Conservation (phyloP, 2,888 invertebrate genomes). For the Dysmachus trigonus region DNA sequence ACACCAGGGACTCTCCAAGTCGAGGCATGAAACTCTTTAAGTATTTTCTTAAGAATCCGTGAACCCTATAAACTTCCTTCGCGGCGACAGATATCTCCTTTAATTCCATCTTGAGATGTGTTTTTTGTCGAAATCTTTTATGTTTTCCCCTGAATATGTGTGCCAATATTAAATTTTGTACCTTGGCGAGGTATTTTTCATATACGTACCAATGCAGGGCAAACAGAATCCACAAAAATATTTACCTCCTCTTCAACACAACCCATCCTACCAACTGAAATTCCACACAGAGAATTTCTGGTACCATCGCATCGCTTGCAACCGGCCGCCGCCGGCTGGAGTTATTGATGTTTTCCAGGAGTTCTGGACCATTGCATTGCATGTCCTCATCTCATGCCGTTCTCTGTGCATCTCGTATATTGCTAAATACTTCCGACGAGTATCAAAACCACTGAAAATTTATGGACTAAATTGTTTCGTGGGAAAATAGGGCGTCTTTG, state of each 20-base stretch:
- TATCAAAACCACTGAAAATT: not conserved
- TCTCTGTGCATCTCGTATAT: not conserved
- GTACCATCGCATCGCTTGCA: not conserved
- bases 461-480: not conserved
- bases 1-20: not conserved
- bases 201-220: not conserved
- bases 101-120: not conserved
- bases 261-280: not conserved
- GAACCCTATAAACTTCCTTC: not conserved
- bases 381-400: not conserved
- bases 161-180: not conserved
- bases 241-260: not conserved
- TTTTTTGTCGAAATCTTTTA: not conserved
- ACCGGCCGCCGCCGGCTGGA: not conserved
- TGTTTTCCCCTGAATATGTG: not conserved
- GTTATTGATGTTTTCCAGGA: not conserved
- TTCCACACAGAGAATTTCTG: not conserved
- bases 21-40: not conserved
- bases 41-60: not conserved
- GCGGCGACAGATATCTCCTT: not conserved
- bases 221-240: not conserved
- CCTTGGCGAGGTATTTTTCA: not conserved
- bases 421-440: not conserved
- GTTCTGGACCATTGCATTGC: not conserved
- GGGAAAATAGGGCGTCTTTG: not conserved